These are phyloP conservation scores for Falco cherrug DNA, from an alignment of 2,797 vertebrate species.

Conservation along the genomic window DNA sequence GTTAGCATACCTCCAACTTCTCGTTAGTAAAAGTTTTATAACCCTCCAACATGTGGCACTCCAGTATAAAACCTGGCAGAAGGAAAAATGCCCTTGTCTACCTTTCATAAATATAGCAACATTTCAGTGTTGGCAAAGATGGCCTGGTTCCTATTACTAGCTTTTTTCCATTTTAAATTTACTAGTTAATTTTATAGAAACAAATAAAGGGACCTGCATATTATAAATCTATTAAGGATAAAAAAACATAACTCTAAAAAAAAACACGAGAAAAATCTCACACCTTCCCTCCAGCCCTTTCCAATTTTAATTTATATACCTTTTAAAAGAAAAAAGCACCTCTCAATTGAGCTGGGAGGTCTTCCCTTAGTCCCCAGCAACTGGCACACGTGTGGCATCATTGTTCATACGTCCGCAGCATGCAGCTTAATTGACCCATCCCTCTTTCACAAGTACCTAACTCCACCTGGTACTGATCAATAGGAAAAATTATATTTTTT, in stretches of 20 bases:
- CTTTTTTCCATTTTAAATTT: constrained; percentile 59
- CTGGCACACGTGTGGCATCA: not conserved
- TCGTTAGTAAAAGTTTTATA: constrained; percentile 62
- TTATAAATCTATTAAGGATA: constrained; percentile 64
- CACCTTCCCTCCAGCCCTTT: constrained; percentile 31
- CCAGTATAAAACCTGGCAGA: constrained; percentile 20
- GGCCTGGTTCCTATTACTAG: constrained; percentile 47
- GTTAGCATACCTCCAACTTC: constrained; percentile 20
- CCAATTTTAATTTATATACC: constrained; percentile 47
- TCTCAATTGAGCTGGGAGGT: not conserved
- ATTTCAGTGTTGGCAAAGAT: not conserved
- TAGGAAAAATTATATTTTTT: fast-evolving
- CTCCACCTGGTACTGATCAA: not conserved
- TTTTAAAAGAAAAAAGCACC: not conserved
- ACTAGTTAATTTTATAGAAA: constrained; percentile 68
- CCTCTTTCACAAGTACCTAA: not conserved
- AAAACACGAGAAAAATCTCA: constrained; percentile 12
- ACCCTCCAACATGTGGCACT: constrained; percentile 58
- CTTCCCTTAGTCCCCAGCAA: not conserved
- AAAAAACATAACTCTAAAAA: not conserved
- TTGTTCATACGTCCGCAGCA: fast-evolving
- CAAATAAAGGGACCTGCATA: constrained; percentile 50
- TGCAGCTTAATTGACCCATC: not conserved
- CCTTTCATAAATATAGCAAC: not conserved
- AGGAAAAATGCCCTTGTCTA: not conserved